A percentile compares a stretch with the other conserved stretches of the same genome.
Evolutionary conservation across 2,888 invertebrate genomes (phyloP).

Genomic region (Drosophila mercatorum): DNA sequence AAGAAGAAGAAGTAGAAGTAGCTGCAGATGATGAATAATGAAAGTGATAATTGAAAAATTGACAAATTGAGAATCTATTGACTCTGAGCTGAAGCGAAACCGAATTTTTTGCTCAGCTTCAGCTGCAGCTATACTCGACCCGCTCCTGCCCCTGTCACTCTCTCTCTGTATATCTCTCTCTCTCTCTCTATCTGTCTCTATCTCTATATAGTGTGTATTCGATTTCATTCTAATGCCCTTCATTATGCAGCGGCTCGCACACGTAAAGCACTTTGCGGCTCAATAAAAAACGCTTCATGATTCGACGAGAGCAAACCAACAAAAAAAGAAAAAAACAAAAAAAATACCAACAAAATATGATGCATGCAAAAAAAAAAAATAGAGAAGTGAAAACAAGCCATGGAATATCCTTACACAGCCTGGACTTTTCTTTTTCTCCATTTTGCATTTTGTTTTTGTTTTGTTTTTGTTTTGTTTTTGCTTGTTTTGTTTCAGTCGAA

Average conservation of each 20-base stretch:
- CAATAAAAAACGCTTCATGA: not conserved
- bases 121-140: not conserved
- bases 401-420: not conserved
- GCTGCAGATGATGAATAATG: slow-evolving; percentile 10
- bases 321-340: not conserved
- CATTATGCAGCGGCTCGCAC: slow-evolving; percentile 7
- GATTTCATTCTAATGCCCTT: not conserved
- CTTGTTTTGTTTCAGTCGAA: not conserved
- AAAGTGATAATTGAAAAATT: slow-evolving; percentile 16
- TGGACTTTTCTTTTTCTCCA: not conserved
- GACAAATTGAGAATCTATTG: slow-evolving; percentile 9
- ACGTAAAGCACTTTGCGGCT: slow-evolving; percentile 1
- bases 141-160: not conserved
- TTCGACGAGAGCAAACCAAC: not conserved
- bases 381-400: not conserved
- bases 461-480: not conserved
- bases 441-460: not conserved
- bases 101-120: not conserved
- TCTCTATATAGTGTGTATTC: not conserved
- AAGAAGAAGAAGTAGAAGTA: not conserved
- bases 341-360: not conserved
- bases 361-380: not conserved
- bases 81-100: not conserved
- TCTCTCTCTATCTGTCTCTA: not conserved
- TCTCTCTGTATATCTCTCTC: not conserved